Evolutionary conservation across 2,797 vertebrate genomes (phyloP).

Genomic region (Hemibagrus guttatus): DNA sequence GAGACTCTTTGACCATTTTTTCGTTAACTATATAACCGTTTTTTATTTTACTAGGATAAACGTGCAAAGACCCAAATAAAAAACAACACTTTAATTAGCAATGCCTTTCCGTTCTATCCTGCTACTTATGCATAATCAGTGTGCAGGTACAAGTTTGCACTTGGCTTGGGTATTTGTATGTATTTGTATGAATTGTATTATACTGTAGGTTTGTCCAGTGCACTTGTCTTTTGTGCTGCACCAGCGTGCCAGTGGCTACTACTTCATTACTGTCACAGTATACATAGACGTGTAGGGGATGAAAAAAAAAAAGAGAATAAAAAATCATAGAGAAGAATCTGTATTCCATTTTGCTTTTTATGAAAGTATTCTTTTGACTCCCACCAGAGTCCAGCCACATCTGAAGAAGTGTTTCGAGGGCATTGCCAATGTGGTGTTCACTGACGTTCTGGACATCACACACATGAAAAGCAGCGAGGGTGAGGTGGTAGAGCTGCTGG

Average conservation of each 20-base stretch:
- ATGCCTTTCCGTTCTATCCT: neutral
- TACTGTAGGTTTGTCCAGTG: neutral
- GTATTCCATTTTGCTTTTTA: neutral
- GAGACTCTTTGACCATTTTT: neutral
- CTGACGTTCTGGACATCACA: conserved; percentile 85
- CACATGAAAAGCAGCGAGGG: conserved; percentile 90
- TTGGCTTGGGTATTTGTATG: neutral
- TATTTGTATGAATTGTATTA: neutral
- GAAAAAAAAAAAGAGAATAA: too few species aligned
- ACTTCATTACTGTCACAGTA: neutral
- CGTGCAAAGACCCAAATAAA: neutral
- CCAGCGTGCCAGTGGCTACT: neutral
- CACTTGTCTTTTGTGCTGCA: neutral
- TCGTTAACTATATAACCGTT: neutral
- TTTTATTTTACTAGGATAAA: neutral
- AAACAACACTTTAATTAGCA: neutral
- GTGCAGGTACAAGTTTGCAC: neutral
- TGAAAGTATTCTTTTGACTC: conserved; percentile 14
- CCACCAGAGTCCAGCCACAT: conserved; percentile 80
- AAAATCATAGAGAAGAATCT: too few species aligned
- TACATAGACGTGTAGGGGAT: neutral
- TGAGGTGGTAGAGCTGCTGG: conserved; percentile 81
- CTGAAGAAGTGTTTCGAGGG: conserved; percentile 87
- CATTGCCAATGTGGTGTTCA: conserved; percentile 84
- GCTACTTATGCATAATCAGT: neutral